Evolutionary conservation across 2,113 vertebrate genomes (phyloP), one percentile per base, ranked within the genome.

Genomic region (Bostrychus sinensis): DNA sequence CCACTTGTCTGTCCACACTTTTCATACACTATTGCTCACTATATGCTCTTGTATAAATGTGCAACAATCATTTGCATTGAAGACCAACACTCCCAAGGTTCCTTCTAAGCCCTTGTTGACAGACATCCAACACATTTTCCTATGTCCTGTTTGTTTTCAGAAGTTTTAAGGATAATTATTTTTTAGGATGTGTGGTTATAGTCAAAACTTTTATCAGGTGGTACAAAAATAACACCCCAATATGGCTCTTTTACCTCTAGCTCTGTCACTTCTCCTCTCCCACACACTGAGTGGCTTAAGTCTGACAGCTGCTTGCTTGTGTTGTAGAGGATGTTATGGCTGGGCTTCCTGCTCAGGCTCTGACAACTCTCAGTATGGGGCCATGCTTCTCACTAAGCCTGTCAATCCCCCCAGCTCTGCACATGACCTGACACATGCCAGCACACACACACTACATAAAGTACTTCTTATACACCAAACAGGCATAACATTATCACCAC

Each of bases 341-440:
- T 77, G 70, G 67, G 62, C 43, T 45, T 62, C 60, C 45, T 64
- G 37, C 53, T 65, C 64, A 51, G 64, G 62, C 45, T 74, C 74
- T 85, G 88, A 85, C 86, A 86, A 80, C 64, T 64, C 75, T 62
- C 80, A 30, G 48, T 69, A 17, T 55, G 59, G 77, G 65, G 46
- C 72, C 62, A 62, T 70, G 72, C 75, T 43, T 56, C 78, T 70
- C 75, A 54, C 56, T 76, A n/a, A 64, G 63, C 69, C 62, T 81
- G 78, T 88, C 86, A 86, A 58, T 75, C 70, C 57, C 4, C 25
- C 54, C 59, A 16, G 25, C 64, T 34, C 45, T 28, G 62, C 48
- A 10, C 45, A 34, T 64, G 75, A 78, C 81, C 66, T 87, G 86
- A 85, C 70, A 77, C 72, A 70, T 78, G 51, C 16, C 75, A 74